A percentile compares a stretch with the other conserved stretches of the same genome.
These are phyloP conservation scores for Seladonia tumulorum DNA, from an alignment of 2,888 invertebrate species.

Conservation along the genomic window DNA sequence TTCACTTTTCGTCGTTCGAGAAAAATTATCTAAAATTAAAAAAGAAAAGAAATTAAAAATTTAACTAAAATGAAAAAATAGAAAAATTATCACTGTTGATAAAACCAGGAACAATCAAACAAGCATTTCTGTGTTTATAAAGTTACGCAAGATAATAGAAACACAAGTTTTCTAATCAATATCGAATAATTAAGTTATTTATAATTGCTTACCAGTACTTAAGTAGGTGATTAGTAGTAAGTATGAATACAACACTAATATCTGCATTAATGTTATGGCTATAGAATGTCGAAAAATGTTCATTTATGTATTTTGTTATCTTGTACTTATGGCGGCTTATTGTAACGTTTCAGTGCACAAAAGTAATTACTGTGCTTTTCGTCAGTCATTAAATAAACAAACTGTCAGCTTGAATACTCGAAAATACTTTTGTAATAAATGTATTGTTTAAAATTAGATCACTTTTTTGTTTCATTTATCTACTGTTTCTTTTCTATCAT, in stretches of 20 bases:
- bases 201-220: not conserved
- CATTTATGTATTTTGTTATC: not conserved
- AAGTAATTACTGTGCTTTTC: not conserved
- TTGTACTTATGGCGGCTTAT: not conserved
- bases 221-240: not conserved
- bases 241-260: not conserved
- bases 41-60: no score
- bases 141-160: not conserved
- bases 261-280: not conserved
- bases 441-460: not conserved
- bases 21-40: not conserved
- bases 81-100: not conserved
- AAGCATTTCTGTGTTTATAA: not conserved
- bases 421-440: conserved; percentile 26
- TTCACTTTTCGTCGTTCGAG: not conserved
- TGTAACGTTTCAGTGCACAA: not conserved
- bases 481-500: not conserved
- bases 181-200: not conserved
- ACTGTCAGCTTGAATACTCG: conserved; percentile 22
- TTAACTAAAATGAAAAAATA: no score
- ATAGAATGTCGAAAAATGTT: not conserved
- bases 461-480: not conserved
- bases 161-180: not conserved
- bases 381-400: conserved; percentile 11
- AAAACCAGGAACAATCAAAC: not conserved